Conservation (phyloP, 2,113 vertebrate species). For the Xiphophorus maculatus region DNA sequence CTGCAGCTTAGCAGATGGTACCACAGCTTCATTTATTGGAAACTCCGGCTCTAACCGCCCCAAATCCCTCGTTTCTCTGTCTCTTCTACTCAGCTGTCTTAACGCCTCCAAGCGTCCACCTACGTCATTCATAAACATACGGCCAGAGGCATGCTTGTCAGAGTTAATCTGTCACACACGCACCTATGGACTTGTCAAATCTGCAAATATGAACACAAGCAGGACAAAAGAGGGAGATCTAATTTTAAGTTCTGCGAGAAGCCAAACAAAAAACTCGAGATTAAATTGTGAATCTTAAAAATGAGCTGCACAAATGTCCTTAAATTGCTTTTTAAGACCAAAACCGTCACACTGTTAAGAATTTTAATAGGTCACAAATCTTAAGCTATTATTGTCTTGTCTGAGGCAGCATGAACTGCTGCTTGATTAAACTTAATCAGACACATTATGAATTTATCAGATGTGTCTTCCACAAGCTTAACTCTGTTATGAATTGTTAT, state of each 20-base stretch:
- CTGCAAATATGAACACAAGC: neutral
- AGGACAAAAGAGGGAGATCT: neutral
- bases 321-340: neutral
- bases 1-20: constrained; percentile 58
- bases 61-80: constrained; percentile 48
- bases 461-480: constrained; percentile 3
- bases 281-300: neutral
- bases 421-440: constrained; percentile 1
- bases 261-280: neutral
- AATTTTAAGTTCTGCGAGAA: neutral
- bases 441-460: constrained; percentile 37
- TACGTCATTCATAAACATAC: constrained; percentile 13
- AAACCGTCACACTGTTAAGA: neutral
- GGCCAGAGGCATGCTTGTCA: constrained; percentile 7
- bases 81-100: constrained; percentile 10
- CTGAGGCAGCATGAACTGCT: neutral
- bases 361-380: neutral
- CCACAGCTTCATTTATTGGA: constrained; percentile 44
- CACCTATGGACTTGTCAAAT: constrained; percentile 7
- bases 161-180: constrained; percentile 14
- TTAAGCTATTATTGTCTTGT: neutral
- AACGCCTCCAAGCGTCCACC: constrained; percentile 4
- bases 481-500: neutral
- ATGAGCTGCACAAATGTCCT: neutral
- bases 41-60: constrained; percentile 11